Conservation (phyloP, 2,113 vertebrate species). For the Alectura lathami region DNA sequence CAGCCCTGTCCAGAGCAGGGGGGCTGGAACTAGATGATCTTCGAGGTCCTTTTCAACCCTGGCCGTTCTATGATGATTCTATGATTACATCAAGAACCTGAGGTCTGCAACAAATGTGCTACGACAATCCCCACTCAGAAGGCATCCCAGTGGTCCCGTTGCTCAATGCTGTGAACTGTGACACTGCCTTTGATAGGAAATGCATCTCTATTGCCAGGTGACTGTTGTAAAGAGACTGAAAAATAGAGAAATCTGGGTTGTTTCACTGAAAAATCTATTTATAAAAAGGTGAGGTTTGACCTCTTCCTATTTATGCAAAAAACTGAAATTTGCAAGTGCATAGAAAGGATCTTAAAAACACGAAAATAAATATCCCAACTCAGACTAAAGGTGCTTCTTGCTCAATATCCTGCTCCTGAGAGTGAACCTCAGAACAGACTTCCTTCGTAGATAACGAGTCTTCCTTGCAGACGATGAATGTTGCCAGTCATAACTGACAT, state of each 20-base stretch:
- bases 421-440: background rate
- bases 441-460: background rate
- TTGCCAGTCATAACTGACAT: background rate
- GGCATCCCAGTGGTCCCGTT: background rate
- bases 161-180: background rate
- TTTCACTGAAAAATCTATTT: background rate
- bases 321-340: background rate
- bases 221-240: background rate
- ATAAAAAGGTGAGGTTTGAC: background rate
- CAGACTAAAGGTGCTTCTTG: background rate
- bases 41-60: too few species aligned
- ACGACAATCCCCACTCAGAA: rapidly evolving
- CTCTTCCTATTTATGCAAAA: background rate
- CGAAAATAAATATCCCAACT: background rate
- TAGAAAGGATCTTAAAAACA: background rate
- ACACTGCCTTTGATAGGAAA: background rate
- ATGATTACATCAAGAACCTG: background rate
- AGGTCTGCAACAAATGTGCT: background rate
- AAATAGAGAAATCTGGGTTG: background rate
- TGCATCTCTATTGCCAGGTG: background rate
- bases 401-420: background rate
- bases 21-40: too few species aligned
- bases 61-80: too few species aligned
- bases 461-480: background rate
- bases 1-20: too few species aligned